A percentile compares a stretch with the other conserved stretches of the same genome.
These are phyloP conservation scores for Tipula helvola DNA, from an alignment of 2,888 invertebrate species.

Conservation along the genomic window DNA sequence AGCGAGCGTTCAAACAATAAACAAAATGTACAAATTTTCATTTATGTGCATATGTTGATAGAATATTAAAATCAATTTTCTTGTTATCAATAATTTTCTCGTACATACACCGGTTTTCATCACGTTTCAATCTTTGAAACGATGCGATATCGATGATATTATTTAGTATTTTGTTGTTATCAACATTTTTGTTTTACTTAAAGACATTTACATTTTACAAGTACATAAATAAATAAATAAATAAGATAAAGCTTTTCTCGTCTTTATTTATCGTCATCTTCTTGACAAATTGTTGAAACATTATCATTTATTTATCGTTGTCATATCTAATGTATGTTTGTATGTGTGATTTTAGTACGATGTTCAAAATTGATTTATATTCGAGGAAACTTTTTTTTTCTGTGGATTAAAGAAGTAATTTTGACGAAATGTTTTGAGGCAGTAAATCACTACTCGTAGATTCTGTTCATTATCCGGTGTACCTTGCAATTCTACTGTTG, in stretches of 20 bases:
- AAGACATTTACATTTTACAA: neutral
- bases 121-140: neutral
- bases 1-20: neutral
- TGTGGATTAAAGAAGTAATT: no score
- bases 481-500: no score
- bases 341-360: neutral
- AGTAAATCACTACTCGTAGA: no score
- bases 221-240: neutral
- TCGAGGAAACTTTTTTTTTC: no score
- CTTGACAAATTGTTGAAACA: neutral
- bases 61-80: neutral
- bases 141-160: neutral
- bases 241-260: neutral
- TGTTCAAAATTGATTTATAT: neutral
- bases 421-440: no score
- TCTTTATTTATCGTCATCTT: neutral
- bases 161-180: neutral
- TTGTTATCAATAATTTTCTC: neutral
- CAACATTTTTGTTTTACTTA: neutral
- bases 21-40: neutral
- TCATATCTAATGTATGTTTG: neutral
- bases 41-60: neutral
- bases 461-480: no score
- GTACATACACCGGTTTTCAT: neutral
- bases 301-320: neutral